phyloP scores from a whole-genome alignment of 1,140 invertebrate species.

The Bombus breviceps region DNA sequence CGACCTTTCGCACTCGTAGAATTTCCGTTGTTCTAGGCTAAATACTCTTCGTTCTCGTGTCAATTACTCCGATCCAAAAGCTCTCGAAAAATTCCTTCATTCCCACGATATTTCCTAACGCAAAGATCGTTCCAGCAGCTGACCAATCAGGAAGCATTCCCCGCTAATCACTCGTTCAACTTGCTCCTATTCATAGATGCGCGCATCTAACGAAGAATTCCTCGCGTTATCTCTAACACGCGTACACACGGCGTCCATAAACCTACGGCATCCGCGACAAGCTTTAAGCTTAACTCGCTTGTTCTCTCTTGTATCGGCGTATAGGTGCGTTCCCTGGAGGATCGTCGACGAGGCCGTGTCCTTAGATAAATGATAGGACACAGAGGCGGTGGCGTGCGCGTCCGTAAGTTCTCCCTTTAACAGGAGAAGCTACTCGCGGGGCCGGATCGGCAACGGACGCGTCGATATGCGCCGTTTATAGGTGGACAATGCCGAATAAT shows the following conservation, averaged over 20 bases:
- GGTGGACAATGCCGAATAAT: slow-evolving; percentile 71
- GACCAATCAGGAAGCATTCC: not conserved
- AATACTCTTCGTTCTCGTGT: too few relatives aligned
- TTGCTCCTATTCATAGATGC: not conserved
- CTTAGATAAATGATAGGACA: slow-evolving; percentile 36
- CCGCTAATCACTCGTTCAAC: not conserved
- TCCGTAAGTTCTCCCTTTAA: slow-evolving; percentile 20
- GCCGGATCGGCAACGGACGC: slow-evolving; percentile 53
- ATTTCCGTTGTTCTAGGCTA: too few relatives aligned
- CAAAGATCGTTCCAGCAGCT: not conserved
- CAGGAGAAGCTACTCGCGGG: slow-evolving; percentile 27
- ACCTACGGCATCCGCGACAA: not conserved
- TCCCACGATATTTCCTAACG: not conserved
- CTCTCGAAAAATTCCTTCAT: not conserved
- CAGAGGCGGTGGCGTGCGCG: slow-evolving; percentile 14
- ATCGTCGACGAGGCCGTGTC: not conserved
- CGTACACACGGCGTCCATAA: not conserved
- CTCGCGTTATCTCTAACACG: not conserved
- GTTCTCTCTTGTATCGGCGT: not conserved
- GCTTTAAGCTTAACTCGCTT: not conserved
- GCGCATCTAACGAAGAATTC: not conserved
- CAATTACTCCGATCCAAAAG: too few relatives aligned
- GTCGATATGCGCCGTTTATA: slow-evolving; percentile 67
- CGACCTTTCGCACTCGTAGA: too few relatives aligned
- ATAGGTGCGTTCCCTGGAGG: not conserved